Percentiles rank a stretch among this genome's conserved stretches.
These are phyloP conservation scores for Melanostoma mellinum DNA, from an alignment of 2,888 invertebrate genomes.

Conservation along the genomic window DNA sequence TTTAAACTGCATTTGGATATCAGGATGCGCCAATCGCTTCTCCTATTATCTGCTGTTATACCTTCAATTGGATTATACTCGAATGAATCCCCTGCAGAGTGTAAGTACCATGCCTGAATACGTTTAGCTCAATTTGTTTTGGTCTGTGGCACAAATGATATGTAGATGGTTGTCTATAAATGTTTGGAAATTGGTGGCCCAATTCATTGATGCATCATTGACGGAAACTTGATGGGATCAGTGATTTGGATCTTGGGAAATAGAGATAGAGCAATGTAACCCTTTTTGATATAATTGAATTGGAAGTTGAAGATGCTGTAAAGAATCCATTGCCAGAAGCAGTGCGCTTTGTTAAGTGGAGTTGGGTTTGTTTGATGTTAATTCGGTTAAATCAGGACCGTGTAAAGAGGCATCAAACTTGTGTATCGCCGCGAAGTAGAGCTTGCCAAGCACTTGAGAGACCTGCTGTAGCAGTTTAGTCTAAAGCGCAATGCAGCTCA, in stretches of 20 bases:
- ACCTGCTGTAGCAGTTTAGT: no score
- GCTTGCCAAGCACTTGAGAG: no score
- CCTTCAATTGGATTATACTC: constrained; percentile 48
- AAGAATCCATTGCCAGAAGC: no score
- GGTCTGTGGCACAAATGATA: constrained; percentile 11
- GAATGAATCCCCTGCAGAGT: background rate
- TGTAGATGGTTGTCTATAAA: constrained; percentile 37
- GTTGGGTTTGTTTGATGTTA: no score
- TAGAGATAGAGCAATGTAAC: background rate
- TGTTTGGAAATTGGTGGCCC: constrained; percentile 44
- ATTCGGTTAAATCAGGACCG: no score
- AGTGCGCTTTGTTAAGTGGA: no score
- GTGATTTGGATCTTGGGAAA: constrained; percentile 22
- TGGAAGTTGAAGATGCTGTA: no score
- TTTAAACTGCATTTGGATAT: constrained; percentile 58
- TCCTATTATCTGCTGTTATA: constrained; percentile 40
- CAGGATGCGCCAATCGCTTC: constrained; percentile 65
- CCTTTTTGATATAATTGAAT: background rate
- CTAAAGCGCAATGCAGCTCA: no score
- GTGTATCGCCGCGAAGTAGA: no score
- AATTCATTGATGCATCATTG: constrained; percentile 54
- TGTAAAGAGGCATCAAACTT: no score
- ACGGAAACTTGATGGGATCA: constrained; percentile 39
- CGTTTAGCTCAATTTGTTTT: constrained; percentile 53
- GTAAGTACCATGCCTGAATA: background rate